Percentiles rank a stretch among this genome's conserved stretches.
Evolutionary conservation across 2,797 vertebrate genomes (phyloP).

Genomic region (Vipera ursinii): DNA sequence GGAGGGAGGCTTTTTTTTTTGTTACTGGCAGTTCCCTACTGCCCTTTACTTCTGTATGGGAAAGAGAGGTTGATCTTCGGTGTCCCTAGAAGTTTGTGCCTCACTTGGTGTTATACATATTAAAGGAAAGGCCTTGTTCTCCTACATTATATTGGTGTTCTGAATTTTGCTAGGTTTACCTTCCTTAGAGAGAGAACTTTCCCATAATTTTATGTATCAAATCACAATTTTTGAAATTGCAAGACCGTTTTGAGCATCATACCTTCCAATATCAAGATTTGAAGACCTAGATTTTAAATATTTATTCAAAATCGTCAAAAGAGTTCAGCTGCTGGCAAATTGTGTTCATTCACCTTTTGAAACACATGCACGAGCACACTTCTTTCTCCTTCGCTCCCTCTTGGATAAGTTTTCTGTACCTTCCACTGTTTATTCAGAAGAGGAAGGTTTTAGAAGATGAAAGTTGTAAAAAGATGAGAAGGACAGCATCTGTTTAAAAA

Average conservation of each 20-base stretch:
- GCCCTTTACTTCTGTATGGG: slow-evolving; percentile 72
- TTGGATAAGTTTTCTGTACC: not conserved
- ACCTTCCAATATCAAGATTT: not conserved
- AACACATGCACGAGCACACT: not conserved
- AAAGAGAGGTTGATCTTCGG: slow-evolving; percentile 66
- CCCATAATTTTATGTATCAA: not conserved
- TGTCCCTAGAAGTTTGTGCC: slow-evolving; percentile 49
- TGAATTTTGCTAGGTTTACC: not conserved
- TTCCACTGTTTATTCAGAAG: not conserved
- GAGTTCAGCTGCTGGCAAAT: not conserved
- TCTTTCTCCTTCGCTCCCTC: not conserved
- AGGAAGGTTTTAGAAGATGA: not conserved
- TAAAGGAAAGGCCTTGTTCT: slow-evolving; percentile 43
- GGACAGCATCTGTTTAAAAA: not conserved
- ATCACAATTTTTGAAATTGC: not conserved
- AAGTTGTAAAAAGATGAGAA: not conserved
- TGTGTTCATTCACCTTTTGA: not conserved
- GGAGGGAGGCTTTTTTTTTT: slow-evolving; percentile 66
- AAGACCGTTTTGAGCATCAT: not conserved
- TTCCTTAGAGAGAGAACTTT: not conserved
- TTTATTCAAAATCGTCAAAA: not conserved
- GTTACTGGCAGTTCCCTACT: slow-evolving; percentile 67
- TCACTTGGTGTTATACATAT: slow-evolving; percentile 29
- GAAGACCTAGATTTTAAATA: not conserved
- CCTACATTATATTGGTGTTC: not conserved